A percentile compares a stretch with the other conserved stretches of the same genome.
Conservation (phyloP, 1,140 invertebrate genomes). For the Trichogramma pretiosum region DNA sequence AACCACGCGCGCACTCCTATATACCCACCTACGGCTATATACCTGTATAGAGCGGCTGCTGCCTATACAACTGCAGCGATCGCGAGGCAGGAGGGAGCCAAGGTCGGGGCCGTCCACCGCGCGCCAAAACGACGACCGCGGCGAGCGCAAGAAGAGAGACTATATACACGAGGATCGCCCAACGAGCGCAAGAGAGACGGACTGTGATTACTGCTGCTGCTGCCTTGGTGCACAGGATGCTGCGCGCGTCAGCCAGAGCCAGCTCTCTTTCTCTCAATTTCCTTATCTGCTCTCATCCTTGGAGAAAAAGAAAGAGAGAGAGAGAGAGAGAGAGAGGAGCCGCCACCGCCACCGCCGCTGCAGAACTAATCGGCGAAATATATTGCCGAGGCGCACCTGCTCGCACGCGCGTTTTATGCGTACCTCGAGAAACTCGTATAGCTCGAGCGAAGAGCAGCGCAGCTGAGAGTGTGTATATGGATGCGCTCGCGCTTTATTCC, state of each 20-base stretch:
- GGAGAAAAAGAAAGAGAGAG: not conserved
- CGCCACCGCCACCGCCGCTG: constrained; percentile 6
- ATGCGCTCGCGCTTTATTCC: too few species aligned
- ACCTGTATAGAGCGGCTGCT: too few species aligned
- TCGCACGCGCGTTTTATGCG: constrained; percentile 10
- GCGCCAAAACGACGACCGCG: constrained; percentile 8
- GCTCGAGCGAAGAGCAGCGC: too few species aligned
- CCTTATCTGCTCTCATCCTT: constrained; percentile 1
- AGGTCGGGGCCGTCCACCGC: constrained; percentile 42
- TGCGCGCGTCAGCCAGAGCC: too few species aligned
- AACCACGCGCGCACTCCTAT: constrained; percentile 47
- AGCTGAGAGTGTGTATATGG: too few species aligned
- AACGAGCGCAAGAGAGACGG: constrained; percentile 11
- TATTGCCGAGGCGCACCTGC: constrained; percentile 18
- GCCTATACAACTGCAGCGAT: too few species aligned
- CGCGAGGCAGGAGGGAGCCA: too few species aligned
- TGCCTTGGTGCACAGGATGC: constrained; percentile 2
- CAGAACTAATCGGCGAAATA: constrained; percentile 24
- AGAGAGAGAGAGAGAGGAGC: constrained; percentile 6
- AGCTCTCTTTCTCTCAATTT: constrained; percentile 5
- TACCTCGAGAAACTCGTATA: too few species aligned
- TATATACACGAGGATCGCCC: too few species aligned
- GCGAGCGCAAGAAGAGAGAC: not conserved
- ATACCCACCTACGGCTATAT: too few species aligned
- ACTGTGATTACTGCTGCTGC: too few species aligned